A percentile compares a stretch with the other conserved stretches of the same genome.
These are phyloP conservation scores for Pangasius djambal DNA, from an alignment of 2,797 vertebrate species.

Conservation along the genomic window DNA sequence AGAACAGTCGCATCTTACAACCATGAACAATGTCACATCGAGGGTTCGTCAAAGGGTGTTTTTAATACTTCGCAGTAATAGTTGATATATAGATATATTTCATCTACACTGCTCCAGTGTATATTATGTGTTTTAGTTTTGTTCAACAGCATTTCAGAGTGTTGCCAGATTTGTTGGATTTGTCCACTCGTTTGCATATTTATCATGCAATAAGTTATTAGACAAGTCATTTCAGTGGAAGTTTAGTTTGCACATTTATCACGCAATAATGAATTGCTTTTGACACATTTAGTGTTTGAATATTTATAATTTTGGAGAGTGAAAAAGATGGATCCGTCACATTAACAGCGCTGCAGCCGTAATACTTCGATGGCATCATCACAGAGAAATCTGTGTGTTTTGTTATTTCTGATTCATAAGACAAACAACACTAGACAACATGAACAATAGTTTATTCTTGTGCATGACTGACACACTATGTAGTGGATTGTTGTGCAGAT, in stretches of 20 bases:
- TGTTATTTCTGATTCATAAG: neutral
- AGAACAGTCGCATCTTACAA: neutral
- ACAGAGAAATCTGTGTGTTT: slow-evolving; percentile 7
- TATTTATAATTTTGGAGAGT: neutral
- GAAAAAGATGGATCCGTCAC: neutral
- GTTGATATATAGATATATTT: neutral
- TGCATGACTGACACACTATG: slow-evolving; percentile 21
- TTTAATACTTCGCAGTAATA: neutral
- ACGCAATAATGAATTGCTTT: neutral
- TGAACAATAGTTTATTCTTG: slow-evolving; percentile 6
- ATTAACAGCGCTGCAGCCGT: neutral
- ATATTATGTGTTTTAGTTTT: neutral
- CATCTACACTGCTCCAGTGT: neutral
- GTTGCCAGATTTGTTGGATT: neutral
- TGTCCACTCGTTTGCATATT: neutral
- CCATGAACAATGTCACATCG: neutral
- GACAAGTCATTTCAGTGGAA: neutral
- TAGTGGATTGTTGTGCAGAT: slow-evolving; percentile 1
- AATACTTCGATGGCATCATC: neutral
- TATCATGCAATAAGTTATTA: no score
- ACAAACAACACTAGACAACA: slow-evolving; percentile 16
- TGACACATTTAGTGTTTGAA: neutral
- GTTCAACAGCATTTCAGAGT: neutral
- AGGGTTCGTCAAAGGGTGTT: neutral
- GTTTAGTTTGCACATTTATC: neutral